phyloP scores from a whole-genome alignment of 2,113 vertebrate species.

The Mellivora capensis region DNA sequence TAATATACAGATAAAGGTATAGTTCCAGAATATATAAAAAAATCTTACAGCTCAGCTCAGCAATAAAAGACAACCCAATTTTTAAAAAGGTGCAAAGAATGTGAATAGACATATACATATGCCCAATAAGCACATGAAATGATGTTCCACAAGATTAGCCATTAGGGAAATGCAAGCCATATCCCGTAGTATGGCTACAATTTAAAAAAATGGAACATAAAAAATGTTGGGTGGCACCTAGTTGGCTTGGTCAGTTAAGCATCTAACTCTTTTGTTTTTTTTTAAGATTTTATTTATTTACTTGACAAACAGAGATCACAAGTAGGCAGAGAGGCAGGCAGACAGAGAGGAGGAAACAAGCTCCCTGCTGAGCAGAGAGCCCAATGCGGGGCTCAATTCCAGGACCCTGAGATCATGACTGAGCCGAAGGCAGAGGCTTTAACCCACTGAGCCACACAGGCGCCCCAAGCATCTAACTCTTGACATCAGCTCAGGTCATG shows the following conservation, averaged over 20 bases:
- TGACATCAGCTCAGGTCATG: background rate
- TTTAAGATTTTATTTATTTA: too few species aligned
- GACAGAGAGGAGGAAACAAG: too few species aligned
- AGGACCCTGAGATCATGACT: too few species aligned
- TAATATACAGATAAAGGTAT: background rate
- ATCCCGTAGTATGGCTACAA: background rate
- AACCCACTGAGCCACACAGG: too few species aligned
- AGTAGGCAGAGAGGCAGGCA: too few species aligned
- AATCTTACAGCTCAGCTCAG: background rate
- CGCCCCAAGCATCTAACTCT: background rate
- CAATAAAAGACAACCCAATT: background rate
- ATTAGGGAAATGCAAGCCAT: background rate
- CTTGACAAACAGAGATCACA: too few species aligned
- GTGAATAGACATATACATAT: background rate
- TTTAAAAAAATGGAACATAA: background rate
- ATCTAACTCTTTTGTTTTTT: background rate
- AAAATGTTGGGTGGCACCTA: background rate
- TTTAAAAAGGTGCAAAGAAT: background rate
- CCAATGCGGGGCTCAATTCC: too few species aligned
- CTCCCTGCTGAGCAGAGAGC: too few species aligned
- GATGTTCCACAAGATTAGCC: background rate
- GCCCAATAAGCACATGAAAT: background rate
- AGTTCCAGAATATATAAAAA: background rate
- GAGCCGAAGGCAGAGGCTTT: too few species aligned
- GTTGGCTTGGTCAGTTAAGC: background rate